These are phyloP conservation scores for Astyanax mexicanus DNA, from an alignment of 2,797 vertebrate species.

Conservation along the genomic window DNA sequence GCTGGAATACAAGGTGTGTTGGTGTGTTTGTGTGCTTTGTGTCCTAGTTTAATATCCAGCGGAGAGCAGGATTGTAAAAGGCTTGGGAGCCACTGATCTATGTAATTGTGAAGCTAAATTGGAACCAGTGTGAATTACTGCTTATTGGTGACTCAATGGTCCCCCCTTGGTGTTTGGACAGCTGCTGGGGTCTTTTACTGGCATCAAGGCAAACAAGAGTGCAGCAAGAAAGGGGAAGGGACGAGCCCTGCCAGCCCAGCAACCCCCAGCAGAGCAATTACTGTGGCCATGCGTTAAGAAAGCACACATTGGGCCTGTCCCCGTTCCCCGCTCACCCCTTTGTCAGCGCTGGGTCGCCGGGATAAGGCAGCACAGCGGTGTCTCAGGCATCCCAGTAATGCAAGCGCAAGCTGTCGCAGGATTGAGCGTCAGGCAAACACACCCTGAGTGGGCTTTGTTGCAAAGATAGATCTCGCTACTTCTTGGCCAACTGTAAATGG, in stretches of 20 bases:
- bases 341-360: slow-evolving; percentile 9
- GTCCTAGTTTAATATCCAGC: too few relatives aligned
- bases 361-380: slow-evolving; percentile 21
- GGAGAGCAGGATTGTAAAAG: too few relatives aligned
- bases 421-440: slow-evolving; percentile 47
- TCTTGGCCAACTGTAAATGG: not conserved
- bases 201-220: slow-evolving; percentile 72
- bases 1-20: too few relatives aligned
- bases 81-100: too few relatives aligned
- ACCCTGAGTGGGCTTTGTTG: slow-evolving; percentile 22
- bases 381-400: slow-evolving; percentile 20
- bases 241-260: slow-evolving; percentile 35
- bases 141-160: slow-evolving; percentile 32
- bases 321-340: slow-evolving; percentile 30
- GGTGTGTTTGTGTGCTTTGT: too few relatives aligned
- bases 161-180: slow-evolving; percentile 70
- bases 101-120: slow-evolving; percentile 46
- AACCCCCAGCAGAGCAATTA: slow-evolving; percentile 55
- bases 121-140: slow-evolving; percentile 57
- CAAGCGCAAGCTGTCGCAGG: slow-evolving; percentile 44
- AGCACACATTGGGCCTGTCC: slow-evolving; percentile 11
- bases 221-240: slow-evolving; percentile 58
- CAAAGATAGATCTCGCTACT: slow-evolving; percentile 5
- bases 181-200: slow-evolving; percentile 78
- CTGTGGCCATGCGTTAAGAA: slow-evolving; percentile 9